Conservation (phyloP, 2,888 invertebrate species). For the Hesperia comma region DNA sequence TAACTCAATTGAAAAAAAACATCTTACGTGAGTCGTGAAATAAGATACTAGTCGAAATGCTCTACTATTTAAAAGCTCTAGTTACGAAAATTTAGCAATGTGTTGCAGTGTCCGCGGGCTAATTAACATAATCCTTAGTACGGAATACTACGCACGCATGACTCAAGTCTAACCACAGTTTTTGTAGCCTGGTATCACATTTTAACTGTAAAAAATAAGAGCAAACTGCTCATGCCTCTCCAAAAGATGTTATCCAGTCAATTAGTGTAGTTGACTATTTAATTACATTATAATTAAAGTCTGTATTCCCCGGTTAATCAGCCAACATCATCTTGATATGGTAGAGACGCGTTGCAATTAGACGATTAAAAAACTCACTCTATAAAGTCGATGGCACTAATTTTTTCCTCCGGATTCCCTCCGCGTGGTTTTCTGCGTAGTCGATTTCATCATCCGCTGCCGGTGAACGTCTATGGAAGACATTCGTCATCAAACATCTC, state of each 20-base stretch:
- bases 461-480: conserved; percentile 52
- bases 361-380: conserved; percentile 62
- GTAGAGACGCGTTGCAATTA: conserved; percentile 56
- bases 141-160: conserved; percentile 38
- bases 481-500: conserved; percentile 55
- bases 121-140: conserved; percentile 50
- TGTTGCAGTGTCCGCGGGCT: conserved; percentile 53
- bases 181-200: conserved; percentile 43
- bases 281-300: conserved; percentile 70
- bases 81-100: conserved; percentile 37
- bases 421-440: conserved; percentile 58
- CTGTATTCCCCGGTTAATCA: conserved; percentile 63
- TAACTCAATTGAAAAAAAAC: background rate
- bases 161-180: conserved; percentile 44
- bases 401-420: conserved; percentile 63
- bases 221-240: conserved; percentile 49
- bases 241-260: conserved; percentile 64
- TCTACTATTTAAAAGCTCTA: conserved; percentile 41
- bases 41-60: conserved; percentile 41
- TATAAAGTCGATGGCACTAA: conserved; percentile 61
- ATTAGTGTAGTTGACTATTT: conserved; percentile 65
- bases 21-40: conserved; percentile 37
- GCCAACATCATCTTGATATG: conserved; percentile 62
- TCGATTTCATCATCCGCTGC: conserved; percentile 58
- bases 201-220: conserved; percentile 54